Evolutionary conservation across 2,797 vertebrate species (phyloP).

Genomic region (Botia almorhae): DNA sequence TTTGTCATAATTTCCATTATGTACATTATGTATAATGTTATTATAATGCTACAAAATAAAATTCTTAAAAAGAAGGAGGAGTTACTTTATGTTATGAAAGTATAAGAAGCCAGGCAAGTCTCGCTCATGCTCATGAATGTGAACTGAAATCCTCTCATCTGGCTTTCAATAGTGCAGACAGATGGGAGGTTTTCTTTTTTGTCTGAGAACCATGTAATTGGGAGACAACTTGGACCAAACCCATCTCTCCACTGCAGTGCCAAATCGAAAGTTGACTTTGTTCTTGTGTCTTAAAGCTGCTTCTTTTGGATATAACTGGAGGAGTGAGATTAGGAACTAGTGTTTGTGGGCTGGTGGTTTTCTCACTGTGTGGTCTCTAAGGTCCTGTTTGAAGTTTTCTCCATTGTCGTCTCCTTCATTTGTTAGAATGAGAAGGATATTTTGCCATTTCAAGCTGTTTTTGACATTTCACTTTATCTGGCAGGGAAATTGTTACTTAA

Average conservation of each 20-base stretch:
- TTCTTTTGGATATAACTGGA: conserved; percentile 42
- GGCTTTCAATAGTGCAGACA: conserved; percentile 7
- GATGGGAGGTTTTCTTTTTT: conserved; percentile 36
- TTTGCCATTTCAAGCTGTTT: conserved; percentile 29
- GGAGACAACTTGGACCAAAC: conserved; percentile 35
- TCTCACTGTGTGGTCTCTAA: conserved; percentile 38
- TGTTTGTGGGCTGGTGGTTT: conserved; percentile 40
- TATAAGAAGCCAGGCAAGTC: not conserved
- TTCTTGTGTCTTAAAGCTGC: conserved; percentile 41
- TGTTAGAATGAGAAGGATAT: conserved; percentile 12
- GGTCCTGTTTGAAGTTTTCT: conserved; percentile 17
- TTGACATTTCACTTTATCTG: conserved; percentile 32
- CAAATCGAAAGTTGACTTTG: conserved; percentile 44
- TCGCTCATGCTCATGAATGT: conserved; percentile 2
- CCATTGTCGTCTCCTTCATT: conserved; percentile 5
- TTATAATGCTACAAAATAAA: not conserved
- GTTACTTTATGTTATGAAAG: not conserved
- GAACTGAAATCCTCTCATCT: conserved; percentile 38
- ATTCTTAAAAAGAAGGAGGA: not conserved
- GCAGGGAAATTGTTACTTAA: not conserved
- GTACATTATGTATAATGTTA: not conserved
- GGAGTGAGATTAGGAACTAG: conserved; percentile 22
- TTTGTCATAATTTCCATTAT: not conserved
- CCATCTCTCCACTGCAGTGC: conserved; percentile 25
- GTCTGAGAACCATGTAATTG: conserved; percentile 22